Conservation (phyloP, 2,888 invertebrate species). For the Apamea epomidion region DNA sequence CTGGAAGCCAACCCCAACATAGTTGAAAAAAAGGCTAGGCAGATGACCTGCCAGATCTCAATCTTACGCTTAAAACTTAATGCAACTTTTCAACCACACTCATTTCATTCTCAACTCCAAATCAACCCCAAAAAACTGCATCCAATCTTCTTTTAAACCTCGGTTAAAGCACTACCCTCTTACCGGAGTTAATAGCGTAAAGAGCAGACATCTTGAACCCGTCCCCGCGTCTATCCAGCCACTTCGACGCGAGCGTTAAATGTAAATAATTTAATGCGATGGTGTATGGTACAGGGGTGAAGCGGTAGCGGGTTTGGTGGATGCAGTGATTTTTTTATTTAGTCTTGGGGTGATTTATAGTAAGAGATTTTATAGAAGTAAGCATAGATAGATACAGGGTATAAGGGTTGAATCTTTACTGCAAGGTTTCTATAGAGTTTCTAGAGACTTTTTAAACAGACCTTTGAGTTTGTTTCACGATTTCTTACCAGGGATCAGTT, state of each 20-base stretch:
- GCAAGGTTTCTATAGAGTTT: no score
- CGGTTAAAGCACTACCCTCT: constrained; percentile 41
- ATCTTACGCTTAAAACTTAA: background rate
- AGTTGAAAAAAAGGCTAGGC: background rate
- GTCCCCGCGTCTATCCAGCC: constrained; percentile 64
- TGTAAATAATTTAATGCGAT: constrained; percentile 85
- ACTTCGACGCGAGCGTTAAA: constrained; percentile 77
- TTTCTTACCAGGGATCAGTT: no score
- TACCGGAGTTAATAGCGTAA: constrained; percentile 54
- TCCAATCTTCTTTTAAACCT: constrained; percentile 16
- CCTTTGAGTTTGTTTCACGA: no score
- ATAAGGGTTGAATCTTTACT: no score
- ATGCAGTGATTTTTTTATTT: background rate
- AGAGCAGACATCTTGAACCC: constrained; percentile 58
- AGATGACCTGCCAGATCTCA: background rate
- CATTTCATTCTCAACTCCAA: background rate
- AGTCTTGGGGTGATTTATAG: no score
- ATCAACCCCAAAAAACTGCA: constrained; percentile 1
- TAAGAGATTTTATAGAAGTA: no score
- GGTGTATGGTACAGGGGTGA: constrained; percentile 54
- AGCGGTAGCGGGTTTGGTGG: constrained; percentile 60
- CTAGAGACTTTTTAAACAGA: no score
- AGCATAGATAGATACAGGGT: no score
- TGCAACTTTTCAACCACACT: background rate
- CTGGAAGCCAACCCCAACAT: background rate